Base-by-base conservation (phyloP, 1,140 invertebrate genomes). In the Medauroidea extradentata region DNA sequence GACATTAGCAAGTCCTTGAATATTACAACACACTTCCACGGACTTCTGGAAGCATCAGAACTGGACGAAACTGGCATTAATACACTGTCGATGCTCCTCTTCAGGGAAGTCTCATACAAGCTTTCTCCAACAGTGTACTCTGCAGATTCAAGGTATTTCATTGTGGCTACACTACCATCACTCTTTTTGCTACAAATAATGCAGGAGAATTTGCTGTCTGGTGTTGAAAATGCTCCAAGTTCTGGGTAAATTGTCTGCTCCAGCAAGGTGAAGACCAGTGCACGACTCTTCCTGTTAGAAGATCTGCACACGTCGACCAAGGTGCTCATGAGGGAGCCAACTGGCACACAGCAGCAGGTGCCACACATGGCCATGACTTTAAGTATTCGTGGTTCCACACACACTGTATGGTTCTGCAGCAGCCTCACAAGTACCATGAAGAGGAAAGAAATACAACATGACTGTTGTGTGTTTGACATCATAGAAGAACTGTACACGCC, bases 281-380 rank as follows among this genome's bases (percentile, higher is more conserved):
- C 65, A 39, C 42, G 74, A 73, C 60, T 74, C 21, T 64, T 65
- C 0, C 61, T 42, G 52, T 71, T 72, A 2, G 62, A 72, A 1
- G 63, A 62, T 27, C 73, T 73, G 0, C 80, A 56, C 34, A 79
- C 70, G n/a, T 67, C 62, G 0, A 78, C 63, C 9, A 80, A 60
- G 43, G 66, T 71, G 2, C 63, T 54, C 8, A 81, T 48, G 1
- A 81, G 59, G 8, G 63, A 66, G 21, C 69, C 76, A 0, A 81
- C 75, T 5, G 83, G 80, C 61, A 85, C 81, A 66, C 85, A 87
- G 57, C 84, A 87, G 65, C 85, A 87, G 0, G 80, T 81, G 4
- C 84, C 84, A 48, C 78, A 79, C 9, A 71, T 69, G 14, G 79
- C 75, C 71, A 80, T 53, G 11, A 59, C 38, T 24, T 57, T 43